phyloP scores from a whole-genome alignment of 2,113 vertebrate species.

The Prietella phreatophila region DNA sequence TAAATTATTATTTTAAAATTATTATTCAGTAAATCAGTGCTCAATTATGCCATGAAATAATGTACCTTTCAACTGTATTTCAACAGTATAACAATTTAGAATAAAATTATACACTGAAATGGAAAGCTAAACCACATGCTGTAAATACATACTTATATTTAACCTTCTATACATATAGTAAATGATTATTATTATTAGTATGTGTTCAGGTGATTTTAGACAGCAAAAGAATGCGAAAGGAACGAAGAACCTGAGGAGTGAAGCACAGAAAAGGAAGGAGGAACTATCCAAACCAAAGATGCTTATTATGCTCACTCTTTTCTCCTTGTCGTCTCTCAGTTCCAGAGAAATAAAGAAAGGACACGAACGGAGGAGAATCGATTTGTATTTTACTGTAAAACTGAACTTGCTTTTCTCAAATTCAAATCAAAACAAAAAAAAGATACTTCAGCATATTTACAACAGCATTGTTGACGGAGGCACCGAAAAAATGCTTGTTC shows the following conservation, averaged over 20 bases:
- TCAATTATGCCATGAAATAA: not conserved
- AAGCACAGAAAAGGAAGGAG: constrained; percentile 54
- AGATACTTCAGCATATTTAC: constrained; percentile 14
- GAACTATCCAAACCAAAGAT: constrained; percentile 54
- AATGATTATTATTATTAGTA: not conserved
- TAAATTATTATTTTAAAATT: no score
- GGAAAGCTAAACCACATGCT: not conserved
- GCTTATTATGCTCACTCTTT: constrained; percentile 32
- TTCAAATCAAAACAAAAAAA: not conserved
- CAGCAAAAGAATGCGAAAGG: constrained; percentile 42
- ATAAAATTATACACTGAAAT: not conserved
- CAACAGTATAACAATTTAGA: not conserved
- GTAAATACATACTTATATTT: not conserved
- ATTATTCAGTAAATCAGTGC: not conserved
- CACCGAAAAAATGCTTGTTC: constrained; percentile 14
- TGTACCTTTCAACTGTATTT: not conserved
- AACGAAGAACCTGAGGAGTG: constrained; percentile 46
- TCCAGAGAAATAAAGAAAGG: constrained; percentile 15
- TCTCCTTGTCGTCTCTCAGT: not conserved
- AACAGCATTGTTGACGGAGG: not conserved
- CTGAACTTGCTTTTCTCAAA: not conserved
- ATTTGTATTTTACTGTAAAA: constrained; percentile 25
- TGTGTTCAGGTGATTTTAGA: constrained; percentile 34
- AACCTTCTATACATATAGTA: not conserved
- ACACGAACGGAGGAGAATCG: not conserved